Percentiles rank a stretch among this genome's conserved stretches.
These are phyloP conservation scores for Papilio elwesi DNA, from an alignment of 2,888 invertebrate species.

Conservation along the genomic window DNA sequence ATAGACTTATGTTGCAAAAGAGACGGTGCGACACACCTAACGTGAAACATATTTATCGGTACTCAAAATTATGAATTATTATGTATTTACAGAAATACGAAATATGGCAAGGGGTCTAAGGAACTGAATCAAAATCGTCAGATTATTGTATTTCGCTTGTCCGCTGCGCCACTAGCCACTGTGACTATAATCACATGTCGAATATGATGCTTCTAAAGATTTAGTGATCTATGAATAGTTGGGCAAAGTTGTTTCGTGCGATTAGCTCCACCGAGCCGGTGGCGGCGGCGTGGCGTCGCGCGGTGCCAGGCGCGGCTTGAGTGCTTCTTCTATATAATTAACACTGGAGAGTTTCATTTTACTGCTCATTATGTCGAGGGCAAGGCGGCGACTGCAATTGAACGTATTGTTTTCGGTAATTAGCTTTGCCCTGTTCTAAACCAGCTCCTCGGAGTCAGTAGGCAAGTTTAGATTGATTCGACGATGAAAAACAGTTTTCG, in stretches of 20 bases:
- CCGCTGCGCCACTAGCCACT: too few relatives aligned
- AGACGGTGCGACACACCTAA: too few relatives aligned
- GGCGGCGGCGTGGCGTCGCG: constrained; percentile 55
- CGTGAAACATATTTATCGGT: too few relatives aligned
- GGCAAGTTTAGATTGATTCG: too few relatives aligned
- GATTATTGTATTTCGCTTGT: too few relatives aligned
- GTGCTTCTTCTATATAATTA: constrained; percentile 60
- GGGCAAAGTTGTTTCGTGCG: constrained; percentile 68
- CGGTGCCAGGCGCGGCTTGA: constrained; percentile 63
- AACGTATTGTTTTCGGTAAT: constrained; percentile 8
- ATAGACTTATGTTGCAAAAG: too few relatives aligned
- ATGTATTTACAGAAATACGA: too few relatives aligned
- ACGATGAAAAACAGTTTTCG: too few relatives aligned
- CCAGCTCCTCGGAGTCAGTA: neutral
- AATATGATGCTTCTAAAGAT: constrained; percentile 30
- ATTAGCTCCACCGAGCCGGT: constrained; percentile 57
- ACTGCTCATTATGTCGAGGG: constrained; percentile 44
- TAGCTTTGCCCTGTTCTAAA: neutral
- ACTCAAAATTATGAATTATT: too few relatives aligned
- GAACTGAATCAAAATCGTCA: too few relatives aligned
- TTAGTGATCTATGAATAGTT: constrained; percentile 46
- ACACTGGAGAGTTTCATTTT: constrained; percentile 55
- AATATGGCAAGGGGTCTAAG: too few relatives aligned
- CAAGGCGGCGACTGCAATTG: constrained; percentile 25
- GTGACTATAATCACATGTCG: too few relatives aligned